Evolutionary conservation across 2,797 vertebrate species (phyloP), one percentile per base, ranked within the genome.

Genomic region (Sebastes steindachneri): DNA sequence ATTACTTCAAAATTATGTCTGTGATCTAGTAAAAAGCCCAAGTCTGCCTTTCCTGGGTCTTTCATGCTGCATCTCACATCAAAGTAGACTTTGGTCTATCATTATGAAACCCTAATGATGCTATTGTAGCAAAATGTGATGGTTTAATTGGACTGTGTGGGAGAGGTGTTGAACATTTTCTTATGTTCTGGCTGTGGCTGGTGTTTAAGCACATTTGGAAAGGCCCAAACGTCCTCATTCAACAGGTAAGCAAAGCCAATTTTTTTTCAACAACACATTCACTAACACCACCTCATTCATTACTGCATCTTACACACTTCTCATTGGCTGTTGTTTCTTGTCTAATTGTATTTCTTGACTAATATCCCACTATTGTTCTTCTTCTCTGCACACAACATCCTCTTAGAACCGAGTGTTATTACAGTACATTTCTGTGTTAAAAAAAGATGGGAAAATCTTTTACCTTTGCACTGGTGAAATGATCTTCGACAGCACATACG

Each of bases 51-150:
- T 54, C 28, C 21, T 48, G 5, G 35, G 31, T 55, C 75, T 53
- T 29, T 28, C 60, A 51, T 75, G 64, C 45, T 73, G 65, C 41
- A 68, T 66, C 33, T 72, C 73, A 85, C 70, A 80, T 78, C 35
- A 85, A 80, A 80, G 71, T 54, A 12, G 28, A 48, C 70, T 66
- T 75, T 77, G 57, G 77, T 80, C 37, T 72, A 74, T 71, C 64
- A 74, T 75, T 60, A 73, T 63, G 45, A 80, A 72, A 77, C 29
- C 35, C 11, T 12, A 45, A 69, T 78, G 19, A 67, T 62, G 64
- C 70, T 64, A 57, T 63, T 65, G 55, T 45, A 53, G 57, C 63
- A 57, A 73, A 60, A 60, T 41, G 59, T 65, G 45, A 69, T 54
- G 9, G n/a, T 45, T 83, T 77, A 77, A 73, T 70, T 83, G 64